Evolutionary conservation across 2,113 vertebrate genomes (phyloP).

Genomic region (Cinclus cinclus): DNA sequence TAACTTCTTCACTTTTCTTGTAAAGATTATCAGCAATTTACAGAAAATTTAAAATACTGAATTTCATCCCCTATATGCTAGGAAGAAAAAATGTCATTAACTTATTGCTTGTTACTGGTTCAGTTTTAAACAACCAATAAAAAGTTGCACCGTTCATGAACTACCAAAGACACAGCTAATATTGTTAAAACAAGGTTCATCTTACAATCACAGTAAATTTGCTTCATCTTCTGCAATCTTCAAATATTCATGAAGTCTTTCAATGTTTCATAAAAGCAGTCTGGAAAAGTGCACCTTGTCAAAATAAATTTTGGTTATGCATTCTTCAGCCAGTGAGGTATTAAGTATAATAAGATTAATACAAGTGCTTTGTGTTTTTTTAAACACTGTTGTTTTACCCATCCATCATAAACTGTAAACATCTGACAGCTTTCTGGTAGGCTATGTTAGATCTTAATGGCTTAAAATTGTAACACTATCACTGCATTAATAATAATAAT

Average conservation of each 20-base stretch:
- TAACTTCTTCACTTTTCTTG: constrained; percentile 15
- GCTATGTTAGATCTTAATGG: not conserved
- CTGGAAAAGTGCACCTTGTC: not conserved
- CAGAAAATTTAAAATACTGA: constrained; percentile 60
- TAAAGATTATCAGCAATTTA: constrained; percentile 54
- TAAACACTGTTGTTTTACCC: not conserved
- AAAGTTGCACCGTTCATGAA: constrained; percentile 57
- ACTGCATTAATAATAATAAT: not conserved
- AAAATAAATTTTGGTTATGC: not conserved
- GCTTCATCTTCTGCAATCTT: not conserved
- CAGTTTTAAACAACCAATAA: constrained; percentile 53
- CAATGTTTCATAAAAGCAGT: not conserved
- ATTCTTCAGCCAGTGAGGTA: not conserved
- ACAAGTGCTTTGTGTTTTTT: not conserved
- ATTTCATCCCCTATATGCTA: not conserved
- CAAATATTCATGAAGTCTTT: not conserved
- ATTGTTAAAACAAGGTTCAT: not conserved
- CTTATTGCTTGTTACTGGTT: constrained; percentile 44
- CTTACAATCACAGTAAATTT: constrained; percentile 38
- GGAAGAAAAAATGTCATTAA: constrained; percentile 39
- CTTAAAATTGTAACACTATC: not conserved
- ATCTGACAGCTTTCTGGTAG: not conserved
- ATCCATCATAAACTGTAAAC: not conserved
- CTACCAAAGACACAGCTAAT: constrained; percentile 42
- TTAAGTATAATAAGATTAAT: not conserved